Evolutionary conservation across 2,797 vertebrate species (phyloP), one percentile per base, ranked within the genome.

Genomic region (Onychomys leucogaster): DNA sequence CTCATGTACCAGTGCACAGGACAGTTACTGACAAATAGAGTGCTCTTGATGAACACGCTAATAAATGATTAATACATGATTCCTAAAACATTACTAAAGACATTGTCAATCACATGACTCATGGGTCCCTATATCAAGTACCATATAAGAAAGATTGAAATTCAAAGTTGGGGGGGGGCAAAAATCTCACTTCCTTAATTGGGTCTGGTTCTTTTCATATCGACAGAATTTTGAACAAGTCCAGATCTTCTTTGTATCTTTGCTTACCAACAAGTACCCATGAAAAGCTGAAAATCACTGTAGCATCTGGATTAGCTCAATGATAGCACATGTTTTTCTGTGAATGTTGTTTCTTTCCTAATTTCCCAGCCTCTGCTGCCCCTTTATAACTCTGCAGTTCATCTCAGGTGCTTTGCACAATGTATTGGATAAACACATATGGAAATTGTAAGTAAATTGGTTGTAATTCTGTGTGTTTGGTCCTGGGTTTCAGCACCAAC

Each of bases 71-170:
- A 37, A 80, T 46, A 9, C 71, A 65, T 1, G 34, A 3, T 75
- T 93, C 67, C 17, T 71, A 78, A 92, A 86, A 77, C 59, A 77
- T 59, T 34, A 46, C 8, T 67, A 27, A 91, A 21, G 21, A n/a
- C 23, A 16, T 86, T 43, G 41, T 19, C 34, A 86, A 46, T 10
- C 69, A 37, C 1, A n/a, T 52, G 12, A 41, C 5, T 2, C 49
- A 6, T 43, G 23, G 21, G 75, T 89, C 23, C 55, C 4, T 49
- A 0, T 3, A 8, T 73, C 37, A 73, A 46, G 34, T 52, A 37
- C 46, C 59, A 57, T 23, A 41, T 46, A 78, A 93, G 61, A 94
- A 88, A 77, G n/a, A 85, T 65, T 49, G 73, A 29, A 80, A 94
- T 87, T 57, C 80, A 29, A 92, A 96, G 12, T 49, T 34, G 13